Percentiles rank a stretch among this genome's conserved stretches.
phyloP scores from a whole-genome alignment of 2,113 vertebrate species.

The Paedocypris sp. region DNA sequence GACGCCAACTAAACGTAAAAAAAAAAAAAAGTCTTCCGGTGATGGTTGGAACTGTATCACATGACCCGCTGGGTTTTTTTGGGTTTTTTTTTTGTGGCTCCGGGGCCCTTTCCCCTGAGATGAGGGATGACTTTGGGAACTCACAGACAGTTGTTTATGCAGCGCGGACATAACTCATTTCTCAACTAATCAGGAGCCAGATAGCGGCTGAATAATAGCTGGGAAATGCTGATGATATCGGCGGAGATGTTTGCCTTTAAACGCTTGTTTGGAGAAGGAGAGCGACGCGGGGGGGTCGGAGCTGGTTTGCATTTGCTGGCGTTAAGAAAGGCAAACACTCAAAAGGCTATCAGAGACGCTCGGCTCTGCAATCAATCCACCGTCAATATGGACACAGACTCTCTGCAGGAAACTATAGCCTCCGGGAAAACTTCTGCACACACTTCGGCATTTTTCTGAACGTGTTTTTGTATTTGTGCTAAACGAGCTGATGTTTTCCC shows the following conservation, averaged over 20 bases:
- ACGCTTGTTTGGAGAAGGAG: slow-evolving; percentile 14
- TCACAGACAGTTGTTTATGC: slow-evolving; percentile 37
- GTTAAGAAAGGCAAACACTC: slow-evolving; percentile 21
- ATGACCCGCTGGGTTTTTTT: too few species aligned
- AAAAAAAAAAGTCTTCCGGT: neutral
- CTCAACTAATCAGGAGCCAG: slow-evolving; percentile 34
- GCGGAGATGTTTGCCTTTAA: slow-evolving; percentile 30
- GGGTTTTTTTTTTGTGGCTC: neutral
- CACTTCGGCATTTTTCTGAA: too few species aligned
- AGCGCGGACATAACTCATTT: slow-evolving; percentile 35
- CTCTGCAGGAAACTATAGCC: neutral
- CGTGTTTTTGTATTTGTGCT: too few species aligned
- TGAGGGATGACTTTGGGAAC: slow-evolving; percentile 31
- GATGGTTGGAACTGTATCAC: too few species aligned
- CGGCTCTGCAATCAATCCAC: slow-evolving; percentile 2
- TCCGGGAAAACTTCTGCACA: too few species aligned
- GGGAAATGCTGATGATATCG: slow-evolving; percentile 39
- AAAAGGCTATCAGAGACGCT: slow-evolving; percentile 17
- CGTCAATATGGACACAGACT: neutral
- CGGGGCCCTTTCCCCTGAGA: slow-evolving; percentile 21
- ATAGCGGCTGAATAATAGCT: slow-evolving; percentile 37
- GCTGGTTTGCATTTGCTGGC: slow-evolving; percentile 6
- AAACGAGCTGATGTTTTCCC: too few species aligned
- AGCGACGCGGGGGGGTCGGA: slow-evolving; percentile 3
- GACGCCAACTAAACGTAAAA: neutral